These are phyloP conservation scores for Premnoplex brunnescens DNA, from an alignment of 2,797 vertebrate species.

Conservation along the genomic window DNA sequence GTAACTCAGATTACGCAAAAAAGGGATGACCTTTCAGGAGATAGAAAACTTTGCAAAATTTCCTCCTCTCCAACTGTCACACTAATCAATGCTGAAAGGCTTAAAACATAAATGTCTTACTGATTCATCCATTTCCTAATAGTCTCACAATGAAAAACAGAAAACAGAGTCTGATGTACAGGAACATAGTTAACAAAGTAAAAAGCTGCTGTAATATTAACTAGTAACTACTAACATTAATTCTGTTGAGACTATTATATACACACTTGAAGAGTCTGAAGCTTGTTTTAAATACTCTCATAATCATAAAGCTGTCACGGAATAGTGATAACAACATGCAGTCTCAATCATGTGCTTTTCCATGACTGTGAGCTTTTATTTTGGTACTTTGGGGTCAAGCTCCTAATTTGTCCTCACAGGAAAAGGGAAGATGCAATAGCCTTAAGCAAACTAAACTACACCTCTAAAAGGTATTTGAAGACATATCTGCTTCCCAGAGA, in stretches of 20 bases:
- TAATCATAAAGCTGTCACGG: background rate
- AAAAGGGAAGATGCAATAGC: background rate
- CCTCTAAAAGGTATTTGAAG: background rate
- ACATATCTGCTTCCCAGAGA: background rate
- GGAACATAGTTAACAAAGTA: background rate
- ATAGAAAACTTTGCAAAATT: background rate
- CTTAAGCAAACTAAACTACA: background rate
- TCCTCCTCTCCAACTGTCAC: background rate
- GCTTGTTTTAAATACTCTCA: background rate
- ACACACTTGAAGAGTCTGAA: background rate
- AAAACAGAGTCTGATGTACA: background rate
- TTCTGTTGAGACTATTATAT: background rate
- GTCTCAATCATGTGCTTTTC: background rate
- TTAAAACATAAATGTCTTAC: background rate
- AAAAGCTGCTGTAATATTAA: background rate
- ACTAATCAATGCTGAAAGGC: background rate
- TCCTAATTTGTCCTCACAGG: background rate
- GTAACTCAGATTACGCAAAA: background rate
- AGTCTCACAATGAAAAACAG: background rate
- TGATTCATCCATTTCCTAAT: background rate
- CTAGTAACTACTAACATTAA: background rate
- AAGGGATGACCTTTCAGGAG: background rate
- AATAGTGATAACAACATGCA: background rate
- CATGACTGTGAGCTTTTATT: background rate
- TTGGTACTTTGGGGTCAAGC: background rate